Evolutionary conservation across 2,888 invertebrate species (phyloP), one percentile per base, ranked within the genome.

Genomic region (Arrhopalites spinosus): DNA sequence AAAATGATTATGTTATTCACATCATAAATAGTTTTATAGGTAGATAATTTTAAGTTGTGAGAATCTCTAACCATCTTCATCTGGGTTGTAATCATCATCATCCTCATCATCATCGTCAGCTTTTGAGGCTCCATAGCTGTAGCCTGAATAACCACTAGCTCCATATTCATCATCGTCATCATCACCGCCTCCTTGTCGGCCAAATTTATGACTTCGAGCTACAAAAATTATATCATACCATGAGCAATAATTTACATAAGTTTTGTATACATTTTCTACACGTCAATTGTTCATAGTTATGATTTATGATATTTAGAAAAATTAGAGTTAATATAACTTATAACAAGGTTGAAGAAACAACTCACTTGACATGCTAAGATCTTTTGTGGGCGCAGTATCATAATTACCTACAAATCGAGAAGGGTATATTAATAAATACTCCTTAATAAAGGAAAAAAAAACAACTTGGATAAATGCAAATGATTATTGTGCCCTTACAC

Each of bases 331-430:
- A n/a, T n/a, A 63, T 17, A 63, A 17, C 3, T 7, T 25, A 20
- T 43, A 8, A 67, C 2, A 29, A 30, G 13, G 64, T 53, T 56
- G 61, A 68, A 25, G 47, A 67, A 64, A 59, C 20, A 47, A 47
- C 91, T 89, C 87, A 91, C 95, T 95, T 53, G 96, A 97, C 93
- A 98, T 95, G 89, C 94, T 93, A 84, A 98, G 90, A 85, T 97
- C 96, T 85, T 94, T 93, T 1, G 97, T 96, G 85, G 95, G 91
- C 15, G 93, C 91, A n/a, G 96, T 96, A 77, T 95, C 93, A 86
- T 92, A 95, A 79, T 91, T 90, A n/a, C n/a, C n/a, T n/a, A n/a
- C n/a, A n/a, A n/a, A n/a, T n/a, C n/a, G n/a, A n/a, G n/a, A n/a
- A n/a, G n/a, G n/a, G n/a, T n/a, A n/a, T n/a, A n/a, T n/a, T n/a